phyloP scores from a whole-genome alignment of 2,113 vertebrate species.

The Myotis brandtii region DNA sequence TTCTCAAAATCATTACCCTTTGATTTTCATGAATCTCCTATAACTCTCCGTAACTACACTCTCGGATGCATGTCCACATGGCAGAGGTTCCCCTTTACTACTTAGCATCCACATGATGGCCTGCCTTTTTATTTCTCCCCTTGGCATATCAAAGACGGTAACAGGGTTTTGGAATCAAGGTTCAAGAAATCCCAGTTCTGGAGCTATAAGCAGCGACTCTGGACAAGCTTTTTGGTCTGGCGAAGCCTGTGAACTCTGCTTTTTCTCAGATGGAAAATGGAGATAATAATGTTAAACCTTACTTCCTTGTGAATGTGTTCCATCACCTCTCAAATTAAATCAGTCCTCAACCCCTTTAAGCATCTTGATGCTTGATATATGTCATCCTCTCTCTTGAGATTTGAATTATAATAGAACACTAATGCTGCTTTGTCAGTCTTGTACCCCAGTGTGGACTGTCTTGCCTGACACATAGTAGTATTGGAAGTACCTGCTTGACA shows the following conservation, averaged over 20 bases:
- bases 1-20: neutral
- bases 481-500: neutral
- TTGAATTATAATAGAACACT: neutral
- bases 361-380: neutral
- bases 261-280: neutral
- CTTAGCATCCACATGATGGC: neutral
- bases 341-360: neutral
- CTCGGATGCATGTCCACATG: neutral
- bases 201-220: neutral
- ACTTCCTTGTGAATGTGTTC: neutral
- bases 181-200: neutral
- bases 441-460: neutral
- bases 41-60: neutral
- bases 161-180: neutral
- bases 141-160: neutral
- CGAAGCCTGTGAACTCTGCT: neutral
- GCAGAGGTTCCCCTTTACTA: neutral
- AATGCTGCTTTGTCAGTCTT: neutral
- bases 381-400: neutral
- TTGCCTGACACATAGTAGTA: neutral
- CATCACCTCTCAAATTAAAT: neutral
- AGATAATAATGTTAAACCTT: neutral
- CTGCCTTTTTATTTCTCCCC: neutral
- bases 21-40: neutral
- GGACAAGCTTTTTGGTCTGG: neutral